Percentiles rank a stretch among this genome's conserved stretches.
These are phyloP conservation scores for Drosophila tanythrix DNA, from an alignment of 2,888 invertebrate species.

Conservation along the genomic window DNA sequence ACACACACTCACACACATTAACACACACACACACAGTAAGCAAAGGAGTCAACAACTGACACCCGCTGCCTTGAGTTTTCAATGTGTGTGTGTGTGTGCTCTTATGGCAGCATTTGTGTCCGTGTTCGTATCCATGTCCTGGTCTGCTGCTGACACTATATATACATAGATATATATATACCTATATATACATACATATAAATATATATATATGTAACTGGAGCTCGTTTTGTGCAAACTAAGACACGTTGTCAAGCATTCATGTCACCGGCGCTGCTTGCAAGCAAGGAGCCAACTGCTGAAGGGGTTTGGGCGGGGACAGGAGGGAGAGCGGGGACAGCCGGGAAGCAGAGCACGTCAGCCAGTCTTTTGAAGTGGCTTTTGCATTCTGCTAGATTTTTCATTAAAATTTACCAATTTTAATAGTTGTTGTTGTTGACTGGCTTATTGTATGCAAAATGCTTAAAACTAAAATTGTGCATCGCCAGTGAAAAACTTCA, in stretches of 20 bases:
- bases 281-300: slow-evolving; percentile 9
- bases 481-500: slow-evolving; percentile 47
- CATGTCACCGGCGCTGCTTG: slow-evolving; percentile 69
- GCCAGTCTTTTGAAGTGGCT: slow-evolving; percentile 66
- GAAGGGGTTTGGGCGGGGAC: neutral
- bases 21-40: slow-evolving; percentile 14
- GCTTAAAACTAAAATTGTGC: slow-evolving; percentile 48
- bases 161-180: neutral
- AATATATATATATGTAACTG: slow-evolving; percentile 47
- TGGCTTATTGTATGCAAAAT: slow-evolving; percentile 29
- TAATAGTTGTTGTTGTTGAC: slow-evolving; percentile 58
- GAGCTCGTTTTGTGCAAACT: slow-evolving; percentile 77
- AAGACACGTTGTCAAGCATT: slow-evolving; percentile 82
- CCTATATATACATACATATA: slow-evolving; percentile 20
- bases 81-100: slow-evolving; percentile 17
- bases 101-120: slow-evolving; percentile 52
- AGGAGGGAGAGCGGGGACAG: neutral
- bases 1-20: slow-evolving; percentile 24
- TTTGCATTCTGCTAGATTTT: slow-evolving; percentile 68
- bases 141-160: slow-evolving; percentile 42
- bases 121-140: slow-evolving; percentile 41
- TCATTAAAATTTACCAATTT: slow-evolving; percentile 73
- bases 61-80: slow-evolving; percentile 32
- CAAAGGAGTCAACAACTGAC: slow-evolving; percentile 55
- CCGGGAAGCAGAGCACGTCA: slow-evolving; percentile 9